Evolutionary conservation across 1,140 invertebrate genomes (phyloP).

Genomic region (Meteorus sp.): DNA sequence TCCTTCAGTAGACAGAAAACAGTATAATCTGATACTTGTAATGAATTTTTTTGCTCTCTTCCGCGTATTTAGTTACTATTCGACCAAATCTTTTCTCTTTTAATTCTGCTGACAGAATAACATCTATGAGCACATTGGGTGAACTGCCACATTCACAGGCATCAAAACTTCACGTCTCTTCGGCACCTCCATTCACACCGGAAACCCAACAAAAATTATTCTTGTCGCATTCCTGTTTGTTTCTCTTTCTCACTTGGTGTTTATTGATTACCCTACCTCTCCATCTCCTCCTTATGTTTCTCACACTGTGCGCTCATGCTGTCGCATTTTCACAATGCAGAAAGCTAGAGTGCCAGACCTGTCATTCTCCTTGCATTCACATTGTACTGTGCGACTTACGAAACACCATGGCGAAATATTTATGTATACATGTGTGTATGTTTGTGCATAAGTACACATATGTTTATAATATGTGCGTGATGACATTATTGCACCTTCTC

Average conservation of each 20-base stretch:
- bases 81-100: background rate
- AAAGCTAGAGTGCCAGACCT: too few species aligned
- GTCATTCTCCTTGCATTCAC: too few species aligned
- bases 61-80: too few species aligned
- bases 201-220: slow-evolving; percentile 22
- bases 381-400: too few species aligned
- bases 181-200: slow-evolving; percentile 13
- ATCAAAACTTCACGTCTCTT: slow-evolving; percentile 19
- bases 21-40: too few species aligned
- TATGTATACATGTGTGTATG: background rate
- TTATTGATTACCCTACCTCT: slow-evolving; percentile 2
- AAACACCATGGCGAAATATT: too few species aligned
- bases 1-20: too few species aligned
- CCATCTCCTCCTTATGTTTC: background rate
- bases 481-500: slow-evolving; percentile 5
- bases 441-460: background rate
- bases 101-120: background rate
- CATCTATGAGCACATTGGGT: slow-evolving; percentile 1
- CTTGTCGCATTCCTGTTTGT: slow-evolving; percentile 14
- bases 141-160: slow-evolving; percentile 14
- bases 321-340: background rate
- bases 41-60: too few species aligned
- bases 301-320: background rate
- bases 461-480: background rate
- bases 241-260: slow-evolving; percentile 5